Evolutionary conservation across 2,113 vertebrate species (phyloP).

Genomic region (Phaethornis superciliosus): DNA sequence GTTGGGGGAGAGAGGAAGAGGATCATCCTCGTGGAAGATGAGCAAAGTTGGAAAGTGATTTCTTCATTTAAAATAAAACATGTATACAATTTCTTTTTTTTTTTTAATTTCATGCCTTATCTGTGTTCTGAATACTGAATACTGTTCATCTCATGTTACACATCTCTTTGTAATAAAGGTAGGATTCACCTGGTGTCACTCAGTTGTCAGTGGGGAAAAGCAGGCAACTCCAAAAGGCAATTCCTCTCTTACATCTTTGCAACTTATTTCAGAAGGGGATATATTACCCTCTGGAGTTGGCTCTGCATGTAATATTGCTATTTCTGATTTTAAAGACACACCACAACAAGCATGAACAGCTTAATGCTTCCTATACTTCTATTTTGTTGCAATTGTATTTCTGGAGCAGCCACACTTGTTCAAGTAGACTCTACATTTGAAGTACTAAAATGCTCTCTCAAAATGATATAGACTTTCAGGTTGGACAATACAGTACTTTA

Average conservation of each 20-base stretch:
- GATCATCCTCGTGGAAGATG: not conserved
- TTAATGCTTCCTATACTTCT: not conserved
- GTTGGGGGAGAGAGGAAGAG: fast-evolving
- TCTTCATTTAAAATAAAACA: not conserved
- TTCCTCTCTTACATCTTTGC: not conserved
- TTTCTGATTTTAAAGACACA: not conserved
- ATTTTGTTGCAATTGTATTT: not conserved
- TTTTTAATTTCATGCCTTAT: not conserved
- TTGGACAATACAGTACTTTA: not conserved
- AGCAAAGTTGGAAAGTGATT: not conserved
- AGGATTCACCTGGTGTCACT: not conserved
- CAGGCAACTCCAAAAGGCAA: not conserved
- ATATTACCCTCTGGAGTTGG: not conserved
- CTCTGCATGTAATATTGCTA: not conserved
- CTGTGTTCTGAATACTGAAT: not conserved
- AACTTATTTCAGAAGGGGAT: not conserved
- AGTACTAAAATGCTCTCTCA: not conserved
- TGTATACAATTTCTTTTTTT: not conserved
- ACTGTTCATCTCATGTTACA: not conserved
- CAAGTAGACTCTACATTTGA: not conserved
- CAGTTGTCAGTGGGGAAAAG: not conserved
- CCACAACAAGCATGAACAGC: not conserved
- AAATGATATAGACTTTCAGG: not conserved
- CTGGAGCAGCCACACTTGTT: not conserved
- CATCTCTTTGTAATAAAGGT: not conserved